Evolutionary conservation across 2,113 vertebrate genomes (phyloP).

Genomic region (Cygnus buccinator): DNA sequence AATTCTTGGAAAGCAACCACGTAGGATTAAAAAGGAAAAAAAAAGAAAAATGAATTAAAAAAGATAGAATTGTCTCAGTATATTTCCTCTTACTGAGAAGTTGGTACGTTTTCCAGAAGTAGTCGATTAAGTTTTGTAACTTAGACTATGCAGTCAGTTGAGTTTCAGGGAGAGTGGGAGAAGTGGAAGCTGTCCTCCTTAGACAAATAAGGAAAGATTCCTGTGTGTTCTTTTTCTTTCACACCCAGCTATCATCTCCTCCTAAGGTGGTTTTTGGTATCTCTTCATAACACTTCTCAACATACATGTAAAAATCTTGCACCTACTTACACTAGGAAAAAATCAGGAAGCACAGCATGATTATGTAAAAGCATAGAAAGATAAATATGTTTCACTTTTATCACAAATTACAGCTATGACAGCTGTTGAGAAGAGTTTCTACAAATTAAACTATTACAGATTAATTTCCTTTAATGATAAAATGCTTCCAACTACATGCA

Average conservation of each 20-base stretch:
- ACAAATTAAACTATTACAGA: neutral
- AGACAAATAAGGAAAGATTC: neutral
- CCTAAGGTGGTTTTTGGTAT: neutral
- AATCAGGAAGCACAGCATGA: neutral
- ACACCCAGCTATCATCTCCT: neutral
- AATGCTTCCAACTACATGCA: neutral
- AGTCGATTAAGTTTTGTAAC: neutral
- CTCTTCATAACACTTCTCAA: neutral
- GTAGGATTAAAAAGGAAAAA: neutral
- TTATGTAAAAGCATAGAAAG: neutral
- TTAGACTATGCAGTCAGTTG: neutral
- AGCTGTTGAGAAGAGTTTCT: neutral
- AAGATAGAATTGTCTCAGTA: neutral
- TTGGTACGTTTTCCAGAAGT: neutral
- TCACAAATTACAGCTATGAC: neutral
- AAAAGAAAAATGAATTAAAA: fast-evolving
- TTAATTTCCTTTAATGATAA: neutral
- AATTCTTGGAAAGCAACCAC: neutral
- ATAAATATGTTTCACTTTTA: neutral
- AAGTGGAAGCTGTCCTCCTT: neutral
- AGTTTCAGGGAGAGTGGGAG: no score
- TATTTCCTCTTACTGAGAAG: neutral
- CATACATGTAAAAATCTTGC: neutral
- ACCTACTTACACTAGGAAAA: neutral
- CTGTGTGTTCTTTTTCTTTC: neutral